Conservation (phyloP, 2,113 vertebrate species). For the Etheostoma spectabile region DNA sequence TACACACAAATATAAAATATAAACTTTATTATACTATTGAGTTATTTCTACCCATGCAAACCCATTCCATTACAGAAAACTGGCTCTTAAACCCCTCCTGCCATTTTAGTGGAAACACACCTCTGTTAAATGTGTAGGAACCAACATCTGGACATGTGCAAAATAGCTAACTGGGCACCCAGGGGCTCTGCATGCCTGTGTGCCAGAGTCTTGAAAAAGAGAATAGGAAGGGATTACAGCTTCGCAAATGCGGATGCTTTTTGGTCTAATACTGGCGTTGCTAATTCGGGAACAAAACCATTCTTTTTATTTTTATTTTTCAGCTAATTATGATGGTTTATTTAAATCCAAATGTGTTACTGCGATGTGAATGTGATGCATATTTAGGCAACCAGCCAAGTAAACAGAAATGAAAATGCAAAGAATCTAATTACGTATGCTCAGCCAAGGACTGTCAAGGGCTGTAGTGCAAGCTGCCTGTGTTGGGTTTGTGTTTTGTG, state of each 20-base stretch:
- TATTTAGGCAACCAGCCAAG: conserved; percentile 14
- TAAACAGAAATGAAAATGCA: conserved; percentile 16
- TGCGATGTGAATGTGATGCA: conserved; percentile 14
- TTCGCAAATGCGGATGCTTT: conserved; percentile 33
- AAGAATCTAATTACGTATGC: conserved; percentile 2
- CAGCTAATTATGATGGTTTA: conserved; percentile 24
- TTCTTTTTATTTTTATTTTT: conserved; percentile 19
- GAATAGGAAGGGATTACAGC: conserved; percentile 30
- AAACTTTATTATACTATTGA: neutral
- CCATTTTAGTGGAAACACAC: conserved; percentile 1
- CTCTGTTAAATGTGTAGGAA: conserved; percentile 5
- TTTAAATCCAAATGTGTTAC: neutral
- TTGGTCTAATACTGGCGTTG: conserved; percentile 23
- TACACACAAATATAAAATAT: neutral
- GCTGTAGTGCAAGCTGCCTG: neutral
- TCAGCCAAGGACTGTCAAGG: conserved; percentile 5
- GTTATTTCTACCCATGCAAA: neutral
- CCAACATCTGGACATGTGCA: conserved; percentile 28
- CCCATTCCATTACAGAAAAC: neutral
- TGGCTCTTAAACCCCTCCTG: conserved; percentile 4
- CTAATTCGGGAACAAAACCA: conserved; percentile 43
- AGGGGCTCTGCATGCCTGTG: conserved; percentile 17
- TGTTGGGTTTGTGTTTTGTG: neutral
- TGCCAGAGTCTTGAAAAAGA: conserved; percentile 35
- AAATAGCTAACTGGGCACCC: conserved; percentile 15